Evolutionary conservation across 2,888 invertebrate genomes (phyloP), one percentile per base, ranked within the genome.

Genomic region (Chrysina gloriosa): DNA sequence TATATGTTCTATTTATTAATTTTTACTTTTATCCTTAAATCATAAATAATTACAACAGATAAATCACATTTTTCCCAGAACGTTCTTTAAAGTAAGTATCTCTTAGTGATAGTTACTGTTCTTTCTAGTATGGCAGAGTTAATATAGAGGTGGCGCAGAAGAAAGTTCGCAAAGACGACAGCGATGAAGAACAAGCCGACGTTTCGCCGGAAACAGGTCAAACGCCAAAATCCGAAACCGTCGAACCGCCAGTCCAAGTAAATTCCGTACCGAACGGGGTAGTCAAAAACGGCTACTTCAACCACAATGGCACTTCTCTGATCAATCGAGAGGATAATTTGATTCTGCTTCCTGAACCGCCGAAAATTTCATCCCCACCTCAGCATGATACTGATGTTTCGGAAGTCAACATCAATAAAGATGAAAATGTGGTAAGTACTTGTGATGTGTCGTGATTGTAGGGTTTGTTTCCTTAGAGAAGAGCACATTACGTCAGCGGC

Each of bases 311-410:
- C 70, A 90, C 86, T 79, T 85, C 85, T 1, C 88, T 93, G 56
- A 94, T 94, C 77, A 90, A 90, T 64, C 85, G 93, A 36, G 91
- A 92, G 66, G 91, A 92, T 66, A 91, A 92, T 79, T 79, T 89
- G 23, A 92, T 93, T 71, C 84, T 94, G 2, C 89, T 91, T 0
- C 94, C 94, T 0, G 91, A 92, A 69, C 90, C 91, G 1, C 89
- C 89, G 69, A 80, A 63, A 67, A 69, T 31, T 48, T 54, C 16
- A 65, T 9, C 3, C 9, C 21, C 45, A 21, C 45, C 45, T 45
- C 45, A 65, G 52, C 48, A 39, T 7, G 58, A 25, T 56, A 69
- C 29, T 25, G 54, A 19, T 54, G 21, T 39, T 42, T 42, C 61
- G 23, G 31, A 52, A 45, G 45, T 19, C 47, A 63, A 23, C 65